Evolutionary conservation across 2,888 invertebrate species (phyloP).

Genomic region (Coenonympha glycerion): DNA sequence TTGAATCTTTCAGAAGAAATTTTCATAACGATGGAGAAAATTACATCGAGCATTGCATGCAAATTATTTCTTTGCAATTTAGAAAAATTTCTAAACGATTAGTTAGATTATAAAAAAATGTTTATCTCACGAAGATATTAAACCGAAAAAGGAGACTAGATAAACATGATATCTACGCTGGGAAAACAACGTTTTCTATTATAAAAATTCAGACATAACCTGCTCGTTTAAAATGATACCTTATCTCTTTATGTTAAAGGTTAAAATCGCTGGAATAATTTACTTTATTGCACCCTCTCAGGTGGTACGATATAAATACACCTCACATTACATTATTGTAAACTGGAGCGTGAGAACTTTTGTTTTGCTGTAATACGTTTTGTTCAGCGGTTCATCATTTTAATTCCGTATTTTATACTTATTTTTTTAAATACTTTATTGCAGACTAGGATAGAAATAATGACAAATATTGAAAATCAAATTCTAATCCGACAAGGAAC

Average conservation of each 20-base stretch:
- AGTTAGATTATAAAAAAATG: too few species aligned
- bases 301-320: conserved; percentile 12
- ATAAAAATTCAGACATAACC: background rate
- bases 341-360: conserved; percentile 31
- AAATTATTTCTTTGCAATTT: too few species aligned
- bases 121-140: background rate
- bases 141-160: background rate
- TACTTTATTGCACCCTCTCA: conserved; percentile 7
- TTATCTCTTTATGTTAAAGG: background rate
- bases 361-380: conserved; percentile 12
- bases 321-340: conserved; percentile 20
- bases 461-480: too few species aligned
- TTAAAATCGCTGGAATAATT: background rate
- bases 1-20: too few species aligned
- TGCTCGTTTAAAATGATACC: background rate
- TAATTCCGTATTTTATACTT: too few species aligned
- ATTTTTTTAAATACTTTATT: too few species aligned
- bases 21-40: too few species aligned
- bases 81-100: too few species aligned
- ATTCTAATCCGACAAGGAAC: too few species aligned
- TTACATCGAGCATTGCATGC: too few species aligned
- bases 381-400: conserved; percentile 4
- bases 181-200: conserved; percentile 7
- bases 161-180: conserved; percentile 4
- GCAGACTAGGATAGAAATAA: too few species aligned